Evolutionary conservation across 1,140 invertebrate species (phyloP).

Genomic region (Monomorium pharaonis): DNA sequence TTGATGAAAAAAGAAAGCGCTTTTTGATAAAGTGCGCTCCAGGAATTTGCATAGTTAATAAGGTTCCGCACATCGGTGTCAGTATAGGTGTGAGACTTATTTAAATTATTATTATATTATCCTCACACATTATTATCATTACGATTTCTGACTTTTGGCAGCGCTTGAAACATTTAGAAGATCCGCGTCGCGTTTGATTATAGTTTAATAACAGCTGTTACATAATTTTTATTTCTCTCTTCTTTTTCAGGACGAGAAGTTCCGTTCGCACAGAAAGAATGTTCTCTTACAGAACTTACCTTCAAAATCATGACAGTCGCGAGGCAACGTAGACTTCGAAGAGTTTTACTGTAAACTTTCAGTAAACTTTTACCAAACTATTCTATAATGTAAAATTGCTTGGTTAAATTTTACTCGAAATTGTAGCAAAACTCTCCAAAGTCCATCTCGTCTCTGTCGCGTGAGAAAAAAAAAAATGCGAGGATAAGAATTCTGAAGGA

Average conservation of each 20-base stretch:
- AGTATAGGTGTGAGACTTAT: not conserved
- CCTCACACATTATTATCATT: not conserved
- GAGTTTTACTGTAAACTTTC: no score
- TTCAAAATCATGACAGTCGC: no score
- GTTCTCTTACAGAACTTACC: no score
- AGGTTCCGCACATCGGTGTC: not conserved
- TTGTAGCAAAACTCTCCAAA: no score
- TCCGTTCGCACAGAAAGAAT: not conserved
- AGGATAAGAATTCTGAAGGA: no score
- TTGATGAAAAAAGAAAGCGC: conserved; percentile 42
- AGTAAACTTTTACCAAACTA: no score
- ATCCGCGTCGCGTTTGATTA: not conserved
- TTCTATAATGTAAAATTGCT: no score
- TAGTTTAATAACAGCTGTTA: not conserved
- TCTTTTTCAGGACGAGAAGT: not conserved
- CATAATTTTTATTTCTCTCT: not conserved
- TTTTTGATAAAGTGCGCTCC: not conserved
- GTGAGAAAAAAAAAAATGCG: no score
- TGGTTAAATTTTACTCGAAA: no score
- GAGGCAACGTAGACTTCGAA: no score
- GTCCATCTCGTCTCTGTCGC: no score
- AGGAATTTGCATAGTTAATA: conserved; percentile 12
- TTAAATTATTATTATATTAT: not conserved
- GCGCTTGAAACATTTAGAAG: not conserved
- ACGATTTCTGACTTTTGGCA: not conserved